Evolutionary conservation across 1,140 invertebrate genomes (phyloP).

Genomic region (Semibalanus balanoides): DNA sequence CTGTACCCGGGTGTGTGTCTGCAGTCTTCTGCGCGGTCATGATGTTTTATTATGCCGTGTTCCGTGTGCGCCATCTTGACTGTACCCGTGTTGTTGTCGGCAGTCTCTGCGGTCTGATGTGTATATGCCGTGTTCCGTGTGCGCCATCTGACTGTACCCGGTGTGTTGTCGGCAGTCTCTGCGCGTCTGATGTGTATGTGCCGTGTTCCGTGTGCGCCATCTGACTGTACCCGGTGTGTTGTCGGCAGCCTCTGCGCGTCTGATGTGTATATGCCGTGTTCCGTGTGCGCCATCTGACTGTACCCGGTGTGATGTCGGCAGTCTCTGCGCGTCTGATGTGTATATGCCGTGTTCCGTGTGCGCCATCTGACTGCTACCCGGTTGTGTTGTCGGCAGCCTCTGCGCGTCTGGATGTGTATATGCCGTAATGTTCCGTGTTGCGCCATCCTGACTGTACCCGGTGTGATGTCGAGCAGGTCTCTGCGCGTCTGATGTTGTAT

Average conservation of each 20-base stretch:
- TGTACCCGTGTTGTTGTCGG: too few relatives aligned
- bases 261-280: not conserved
- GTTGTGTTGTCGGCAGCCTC: constrained; percentile 11
- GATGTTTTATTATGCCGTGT: too few relatives aligned
- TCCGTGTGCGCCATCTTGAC: not conserved
- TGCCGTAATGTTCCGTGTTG: too few relatives aligned
- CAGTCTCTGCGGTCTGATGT: too few relatives aligned
- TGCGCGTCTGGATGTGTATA: too few relatives aligned
- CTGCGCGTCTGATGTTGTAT: too few relatives aligned
- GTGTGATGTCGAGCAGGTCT: too few relatives aligned
- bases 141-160: constrained; percentile 13
- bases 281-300: not conserved
- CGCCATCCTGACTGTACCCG: too few relatives aligned
- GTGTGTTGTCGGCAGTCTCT: constrained; percentile 14
- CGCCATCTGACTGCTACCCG: constrained; percentile 14
- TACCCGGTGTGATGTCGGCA: not conserved
- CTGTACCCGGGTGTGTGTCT: constrained; percentile 11
- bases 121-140: too few relatives aligned
- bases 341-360: too few relatives aligned
- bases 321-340: too few relatives aligned
- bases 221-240: not conserved
- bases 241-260: too few relatives aligned
- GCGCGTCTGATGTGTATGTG: not conserved
- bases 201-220: not conserved
- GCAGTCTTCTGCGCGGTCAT: constrained; percentile 8